Percentiles rank a stretch among this genome's conserved stretches.
These are phyloP conservation scores for Drosophila mettleri DNA, from an alignment of 2,888 invertebrate genomes.

Conservation along the genomic window DNA sequence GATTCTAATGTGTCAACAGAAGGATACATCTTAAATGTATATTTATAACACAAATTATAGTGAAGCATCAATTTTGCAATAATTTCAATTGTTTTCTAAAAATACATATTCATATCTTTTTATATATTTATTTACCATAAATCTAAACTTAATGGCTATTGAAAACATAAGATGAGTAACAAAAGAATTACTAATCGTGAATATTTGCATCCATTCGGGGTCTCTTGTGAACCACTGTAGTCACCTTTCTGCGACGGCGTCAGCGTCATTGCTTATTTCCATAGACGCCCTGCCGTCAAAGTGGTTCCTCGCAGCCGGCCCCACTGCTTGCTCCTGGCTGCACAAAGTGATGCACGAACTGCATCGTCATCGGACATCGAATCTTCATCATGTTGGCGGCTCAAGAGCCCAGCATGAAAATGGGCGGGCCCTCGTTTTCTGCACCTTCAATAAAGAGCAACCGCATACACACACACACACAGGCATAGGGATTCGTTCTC, in stretches of 20 bases:
- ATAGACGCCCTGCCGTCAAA: constrained; percentile 75
- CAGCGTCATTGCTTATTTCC: constrained; percentile 72
- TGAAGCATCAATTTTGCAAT: neutral
- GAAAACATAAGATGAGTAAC: no score
- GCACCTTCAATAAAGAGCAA: constrained; percentile 74
- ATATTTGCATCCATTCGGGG: no score
- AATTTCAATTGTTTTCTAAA: no score
- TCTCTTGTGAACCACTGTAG: constrained; percentile 27
- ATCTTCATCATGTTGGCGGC: constrained; percentile 75
- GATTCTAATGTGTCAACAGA: no score
- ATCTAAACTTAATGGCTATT: no score
- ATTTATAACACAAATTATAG: neutral
- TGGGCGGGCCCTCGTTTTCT: constrained; percentile 78
- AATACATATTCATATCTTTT: no score
- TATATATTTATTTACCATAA: no score
- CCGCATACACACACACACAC: constrained; percentile 39
- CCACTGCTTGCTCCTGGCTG: constrained; percentile 7
- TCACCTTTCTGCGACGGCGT: constrained; percentile 54
- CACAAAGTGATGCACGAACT: constrained; percentile 52
- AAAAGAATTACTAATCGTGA: neutral
- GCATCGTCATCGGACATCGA: constrained; percentile 66
- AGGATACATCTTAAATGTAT: no score
- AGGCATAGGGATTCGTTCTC: constrained; percentile 1
- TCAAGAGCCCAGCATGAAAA: constrained; percentile 66
- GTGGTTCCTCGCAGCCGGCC: constrained; percentile 19